Evolutionary conservation across 2,797 vertebrate species (phyloP).

Genomic region (Selene dorsalis): DNA sequence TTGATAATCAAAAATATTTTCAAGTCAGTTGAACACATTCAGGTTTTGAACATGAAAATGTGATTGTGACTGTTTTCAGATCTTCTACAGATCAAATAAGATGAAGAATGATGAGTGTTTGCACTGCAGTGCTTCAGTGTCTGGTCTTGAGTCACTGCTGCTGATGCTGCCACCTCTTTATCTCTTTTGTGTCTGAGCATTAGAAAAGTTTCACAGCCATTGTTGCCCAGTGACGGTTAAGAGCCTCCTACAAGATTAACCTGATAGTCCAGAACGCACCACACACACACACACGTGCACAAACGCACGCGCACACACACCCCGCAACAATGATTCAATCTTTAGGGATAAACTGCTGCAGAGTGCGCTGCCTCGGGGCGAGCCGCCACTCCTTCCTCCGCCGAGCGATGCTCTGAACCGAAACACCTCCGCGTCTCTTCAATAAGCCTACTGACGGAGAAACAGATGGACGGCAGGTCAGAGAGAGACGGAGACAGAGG

Average conservation of each 20-base stretch:
- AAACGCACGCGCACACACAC: constrained; percentile 14
- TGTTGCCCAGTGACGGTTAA: not conserved
- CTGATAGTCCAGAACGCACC: constrained; percentile 50
- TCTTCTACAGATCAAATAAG: too few relatives aligned
- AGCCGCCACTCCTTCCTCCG: not conserved
- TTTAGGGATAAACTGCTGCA: not conserved
- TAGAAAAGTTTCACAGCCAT: not conserved
- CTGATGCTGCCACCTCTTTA: not conserved
- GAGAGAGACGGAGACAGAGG: constrained; percentile 14
- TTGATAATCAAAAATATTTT: too few relatives aligned
- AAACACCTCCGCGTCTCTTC: not conserved
- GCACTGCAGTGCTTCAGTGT: not conserved
- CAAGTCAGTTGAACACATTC: too few relatives aligned
- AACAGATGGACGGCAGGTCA: constrained; percentile 58
- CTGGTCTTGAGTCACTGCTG: too few relatives aligned
- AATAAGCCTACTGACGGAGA: constrained; percentile 2
- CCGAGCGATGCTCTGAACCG: constrained; percentile 1
- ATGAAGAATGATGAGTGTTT: too few relatives aligned
- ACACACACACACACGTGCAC: constrained; percentile 4
- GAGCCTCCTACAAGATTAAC: constrained; percentile 13
- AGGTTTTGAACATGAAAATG: too few relatives aligned
- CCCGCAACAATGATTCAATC: constrained; percentile 1
- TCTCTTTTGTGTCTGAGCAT: not conserved
- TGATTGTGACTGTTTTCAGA: too few relatives aligned
- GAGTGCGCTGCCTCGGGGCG: constrained; percentile 2